Base-by-base conservation (phyloP, 2,888 invertebrate genomes). In the Pachliopta kotzebuea region DNA sequence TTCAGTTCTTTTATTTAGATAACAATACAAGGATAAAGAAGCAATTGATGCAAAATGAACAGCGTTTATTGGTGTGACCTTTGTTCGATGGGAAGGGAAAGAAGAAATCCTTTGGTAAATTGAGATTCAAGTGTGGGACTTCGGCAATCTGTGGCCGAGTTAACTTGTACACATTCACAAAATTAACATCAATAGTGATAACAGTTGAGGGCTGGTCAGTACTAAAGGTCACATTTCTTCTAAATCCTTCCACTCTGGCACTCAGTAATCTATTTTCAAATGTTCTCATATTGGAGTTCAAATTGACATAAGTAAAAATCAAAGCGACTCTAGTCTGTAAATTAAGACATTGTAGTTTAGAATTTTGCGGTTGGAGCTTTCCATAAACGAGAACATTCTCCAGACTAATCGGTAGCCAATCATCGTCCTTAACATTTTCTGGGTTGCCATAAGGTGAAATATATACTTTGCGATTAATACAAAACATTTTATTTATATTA, bases 91-190 rank as follows among this genome's bases (percentile, higher is more conserved):
- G 81, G 72, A 94, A 94, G 1, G 96, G 96, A 76, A 95, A 95
- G 80, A 96, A 96, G 79, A 96, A 96, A 79, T 96, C 95, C 70
- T 92, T 91, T 1, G 96, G 95, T 62, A 96, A 86, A 78, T 93
- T 91, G 65, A 95, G 92, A 72, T 94, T 93, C 64, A 95, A 88
- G 67, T 93, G 92, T 21, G 95, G 95, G 65, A 93, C 92, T 63
- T 93, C 93, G 11, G 94, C 94, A 71, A 84, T 84, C 68, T 86
- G 80, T 26, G 76, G 73, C 29, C 74, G 70, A 54, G 77, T 76
- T 7, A 81, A 80, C 60, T 76, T 83, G 6, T 85, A 85, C n/a
- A 79, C 74, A 66, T 92, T 89, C 23, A 89, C 73, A 56, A 90
- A 92, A 63, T 70, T 80, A 0, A 79, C 75, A 68, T 89, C 90